A percentile compares a stretch with the other conserved stretches of the same genome.
Evolutionary conservation across 2,888 invertebrate genomes (phyloP).

Genomic region (Disparrhopalites patrizii): DNA sequence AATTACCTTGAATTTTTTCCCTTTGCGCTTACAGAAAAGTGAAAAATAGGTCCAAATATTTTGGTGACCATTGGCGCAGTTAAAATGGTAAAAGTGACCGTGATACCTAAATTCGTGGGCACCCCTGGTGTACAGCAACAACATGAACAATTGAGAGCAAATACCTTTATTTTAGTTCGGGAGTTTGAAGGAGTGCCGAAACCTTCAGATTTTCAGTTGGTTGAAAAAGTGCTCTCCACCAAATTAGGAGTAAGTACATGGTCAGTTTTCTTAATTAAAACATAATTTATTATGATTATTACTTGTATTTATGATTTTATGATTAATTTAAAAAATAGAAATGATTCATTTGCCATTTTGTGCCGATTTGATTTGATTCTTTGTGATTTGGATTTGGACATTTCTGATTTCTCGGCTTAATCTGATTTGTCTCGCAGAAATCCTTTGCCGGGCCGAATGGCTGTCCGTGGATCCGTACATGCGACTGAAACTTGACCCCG

Average conservation of each 20-base stretch:
- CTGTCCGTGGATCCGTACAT: conserved; percentile 73
- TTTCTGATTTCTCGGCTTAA: background rate
- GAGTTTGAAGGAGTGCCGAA: conserved; percentile 66
- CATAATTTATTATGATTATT: background rate
- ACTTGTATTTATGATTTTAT: background rate
- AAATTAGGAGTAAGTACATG: conserved; percentile 52
- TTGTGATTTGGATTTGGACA: background rate
- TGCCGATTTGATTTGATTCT: background rate
- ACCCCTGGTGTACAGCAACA: too few species aligned
- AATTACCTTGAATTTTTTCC: too few species aligned
- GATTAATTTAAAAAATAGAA: background rate
- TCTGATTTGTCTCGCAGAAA: conserved; percentile 46
- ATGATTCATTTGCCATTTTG: background rate
- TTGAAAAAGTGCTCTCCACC: conserved; percentile 62
- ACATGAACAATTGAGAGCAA: too few species aligned
- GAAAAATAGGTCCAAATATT: too few species aligned
- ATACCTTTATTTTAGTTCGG: conserved; percentile 64
- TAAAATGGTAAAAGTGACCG: too few species aligned
- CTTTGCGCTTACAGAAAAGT: too few species aligned
- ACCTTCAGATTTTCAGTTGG: conserved; percentile 61
- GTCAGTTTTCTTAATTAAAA: background rate
- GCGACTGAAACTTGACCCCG: conserved; percentile 48
- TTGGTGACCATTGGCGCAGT: too few species aligned
- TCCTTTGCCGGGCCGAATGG: conserved; percentile 64
- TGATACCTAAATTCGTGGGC: too few species aligned